These are phyloP conservation scores for Berghia stephanieae DNA, from an alignment of 1,140 invertebrate species.

Conservation along the genomic window DNA sequence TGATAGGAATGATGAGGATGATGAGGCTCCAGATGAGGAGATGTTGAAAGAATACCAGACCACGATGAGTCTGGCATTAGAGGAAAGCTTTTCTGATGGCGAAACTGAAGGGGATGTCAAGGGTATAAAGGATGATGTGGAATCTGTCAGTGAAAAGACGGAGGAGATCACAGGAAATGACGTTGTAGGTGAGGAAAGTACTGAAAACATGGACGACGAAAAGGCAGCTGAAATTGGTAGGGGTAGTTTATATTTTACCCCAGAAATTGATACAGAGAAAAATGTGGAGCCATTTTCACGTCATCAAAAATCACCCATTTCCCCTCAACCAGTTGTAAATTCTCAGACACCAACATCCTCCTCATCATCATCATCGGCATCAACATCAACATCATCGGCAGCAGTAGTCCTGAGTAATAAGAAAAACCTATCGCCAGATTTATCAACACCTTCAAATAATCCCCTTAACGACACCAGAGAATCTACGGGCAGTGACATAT, in stretches of 20 bases:
- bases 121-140: conserved; percentile 24
- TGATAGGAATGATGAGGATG: conserved; percentile 43
- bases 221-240: conserved; percentile 34
- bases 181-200: conserved; percentile 15
- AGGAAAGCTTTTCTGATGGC: conserved; percentile 45
- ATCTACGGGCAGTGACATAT: conserved; percentile 22
- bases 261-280: conserved; percentile 46
- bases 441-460: neutral
- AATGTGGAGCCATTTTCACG: conserved; percentile 16
- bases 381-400: neutral
- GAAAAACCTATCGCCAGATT: neutral
- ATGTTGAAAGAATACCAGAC: conserved; percentile 53
- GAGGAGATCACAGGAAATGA: conserved; percentile 20
- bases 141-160: conserved; percentile 28
- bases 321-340: too few species aligned
- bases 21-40: conserved; percentile 52
- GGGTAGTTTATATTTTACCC: conserved; percentile 54
- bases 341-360: too few species aligned
- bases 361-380: neutral
- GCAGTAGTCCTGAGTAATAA: neutral
- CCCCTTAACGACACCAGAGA: neutral
- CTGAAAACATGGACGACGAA: conserved; percentile 36
- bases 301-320: too few species aligned
- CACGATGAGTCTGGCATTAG: conserved; percentile 51
- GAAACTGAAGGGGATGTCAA: conserved; percentile 35